Evolutionary conservation across 2,113 vertebrate genomes (phyloP).

Genomic region (Holacanthus passer): DNA sequence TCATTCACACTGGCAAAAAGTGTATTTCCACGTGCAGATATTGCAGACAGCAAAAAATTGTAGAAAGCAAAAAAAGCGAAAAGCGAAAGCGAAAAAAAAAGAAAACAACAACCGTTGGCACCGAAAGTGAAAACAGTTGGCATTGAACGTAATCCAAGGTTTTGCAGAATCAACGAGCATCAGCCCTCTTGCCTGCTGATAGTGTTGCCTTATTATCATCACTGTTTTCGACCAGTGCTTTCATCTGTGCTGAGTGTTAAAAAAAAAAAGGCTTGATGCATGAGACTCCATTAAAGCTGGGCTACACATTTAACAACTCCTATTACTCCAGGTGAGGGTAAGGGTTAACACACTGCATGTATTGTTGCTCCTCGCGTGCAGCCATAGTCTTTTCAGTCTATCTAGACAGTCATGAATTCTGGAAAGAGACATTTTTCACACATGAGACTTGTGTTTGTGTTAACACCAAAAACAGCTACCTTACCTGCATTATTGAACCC

Average conservation of each 20-base stretch:
- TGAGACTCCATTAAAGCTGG: background rate
- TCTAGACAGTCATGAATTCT: background rate
- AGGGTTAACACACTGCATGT: background rate
- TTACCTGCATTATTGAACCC: slow-evolving; percentile 5
- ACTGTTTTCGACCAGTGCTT: background rate
- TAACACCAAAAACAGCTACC: background rate
- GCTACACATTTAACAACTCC: background rate
- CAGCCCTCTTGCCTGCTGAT: background rate
- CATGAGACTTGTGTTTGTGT: background rate
- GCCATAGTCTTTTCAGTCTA: background rate
- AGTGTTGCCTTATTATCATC: background rate
- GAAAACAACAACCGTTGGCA: background rate
- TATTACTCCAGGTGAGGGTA: background rate
- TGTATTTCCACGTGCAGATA: too few relatives aligned
- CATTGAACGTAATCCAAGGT: background rate
- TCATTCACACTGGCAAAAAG: too few relatives aligned
- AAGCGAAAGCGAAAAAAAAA: too few relatives aligned
- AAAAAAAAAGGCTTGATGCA: background rate
- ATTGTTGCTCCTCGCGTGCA: too few relatives aligned
- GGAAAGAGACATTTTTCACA: background rate
- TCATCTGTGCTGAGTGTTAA: background rate
- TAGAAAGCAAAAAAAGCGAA: too few relatives aligned
- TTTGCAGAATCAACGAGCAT: background rate
- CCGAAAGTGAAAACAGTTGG: background rate
- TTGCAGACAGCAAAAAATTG: too few relatives aligned